Conservation (phyloP, 1,140 invertebrate species). For the Pristionchus pacificus region DNA sequence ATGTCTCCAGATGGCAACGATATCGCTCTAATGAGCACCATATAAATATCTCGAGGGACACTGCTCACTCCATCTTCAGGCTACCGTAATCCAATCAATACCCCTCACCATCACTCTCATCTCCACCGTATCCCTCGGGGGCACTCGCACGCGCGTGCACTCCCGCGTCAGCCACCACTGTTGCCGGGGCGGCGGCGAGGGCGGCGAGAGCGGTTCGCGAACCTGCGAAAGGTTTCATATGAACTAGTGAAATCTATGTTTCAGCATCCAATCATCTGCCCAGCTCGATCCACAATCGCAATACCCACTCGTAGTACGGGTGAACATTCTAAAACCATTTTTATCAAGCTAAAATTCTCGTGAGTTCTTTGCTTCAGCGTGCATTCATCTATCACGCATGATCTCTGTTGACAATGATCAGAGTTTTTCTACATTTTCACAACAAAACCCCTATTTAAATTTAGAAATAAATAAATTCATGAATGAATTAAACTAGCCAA, state of each 20-base stretch:
- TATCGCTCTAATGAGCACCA: neutral
- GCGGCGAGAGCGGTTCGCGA: no score
- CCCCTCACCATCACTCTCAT: no score
- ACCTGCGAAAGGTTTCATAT: no score
- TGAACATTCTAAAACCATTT: no score
- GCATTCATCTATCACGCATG: neutral
- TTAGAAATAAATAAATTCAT: constrained; percentile 7
- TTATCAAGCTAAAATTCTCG: no score
- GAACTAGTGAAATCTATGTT: no score
- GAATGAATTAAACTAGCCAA: neutral
- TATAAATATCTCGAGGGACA: no score
- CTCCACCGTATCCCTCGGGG: neutral
- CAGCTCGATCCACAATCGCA: no score
- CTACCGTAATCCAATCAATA: neutral
- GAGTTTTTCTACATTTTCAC: constrained; percentile 3
- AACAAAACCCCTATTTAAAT: neutral
- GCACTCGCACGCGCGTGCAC: neutral
- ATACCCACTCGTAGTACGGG: no score
- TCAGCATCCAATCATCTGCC: no score
- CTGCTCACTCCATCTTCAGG: no score
- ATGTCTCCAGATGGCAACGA: neutral
- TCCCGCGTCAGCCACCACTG: neutral
- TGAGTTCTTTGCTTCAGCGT: constrained; percentile 3
- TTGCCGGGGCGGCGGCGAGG: neutral
- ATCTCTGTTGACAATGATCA: neutral